Conservation (phyloP, 2,113 vertebrate genomes). For the Pica pica region DNA sequence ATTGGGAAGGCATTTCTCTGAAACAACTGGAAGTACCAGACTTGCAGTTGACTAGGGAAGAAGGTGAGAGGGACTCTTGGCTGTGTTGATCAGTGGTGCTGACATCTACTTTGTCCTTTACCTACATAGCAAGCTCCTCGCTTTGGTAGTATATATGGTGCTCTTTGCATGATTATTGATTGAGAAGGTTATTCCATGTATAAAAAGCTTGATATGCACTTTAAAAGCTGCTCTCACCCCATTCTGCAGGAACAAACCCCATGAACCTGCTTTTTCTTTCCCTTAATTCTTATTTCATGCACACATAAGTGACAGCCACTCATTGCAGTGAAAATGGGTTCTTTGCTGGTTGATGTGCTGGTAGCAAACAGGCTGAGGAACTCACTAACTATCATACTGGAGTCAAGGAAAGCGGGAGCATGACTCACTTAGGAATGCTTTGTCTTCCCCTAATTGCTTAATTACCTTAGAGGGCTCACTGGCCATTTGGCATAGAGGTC, state of each 20-base stretch:
- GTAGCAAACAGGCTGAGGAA: not conserved
- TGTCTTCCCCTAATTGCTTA: slow-evolving; percentile 51
- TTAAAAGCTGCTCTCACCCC: not conserved
- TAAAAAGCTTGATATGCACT: not conserved
- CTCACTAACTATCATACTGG: not conserved
- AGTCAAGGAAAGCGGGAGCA: slow-evolving; percentile 3
- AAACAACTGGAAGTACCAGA: not conserved
- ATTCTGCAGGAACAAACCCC: not conserved
- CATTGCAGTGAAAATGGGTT: not conserved
- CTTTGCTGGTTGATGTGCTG: not conserved
- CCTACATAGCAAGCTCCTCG: not conserved
- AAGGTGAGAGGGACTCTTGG: not conserved
- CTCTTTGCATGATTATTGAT: not conserved
- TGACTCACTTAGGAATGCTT: slow-evolving; percentile 62
- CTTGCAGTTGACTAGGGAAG: not conserved
- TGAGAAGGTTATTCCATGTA: not conserved
- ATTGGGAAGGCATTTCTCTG: not conserved
- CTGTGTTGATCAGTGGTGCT: not conserved
- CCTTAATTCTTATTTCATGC: not conserved
- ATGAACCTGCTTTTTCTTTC: not conserved
- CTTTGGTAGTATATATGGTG: not conserved
- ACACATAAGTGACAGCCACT: not conserved
- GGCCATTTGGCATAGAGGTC: slow-evolving; percentile 45
- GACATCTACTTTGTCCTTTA: not conserved
- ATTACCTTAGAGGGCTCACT: slow-evolving; percentile 37